Evolutionary conservation across 2,113 vertebrate species (phyloP).

Genomic region (Festucalex cinctus): DNA sequence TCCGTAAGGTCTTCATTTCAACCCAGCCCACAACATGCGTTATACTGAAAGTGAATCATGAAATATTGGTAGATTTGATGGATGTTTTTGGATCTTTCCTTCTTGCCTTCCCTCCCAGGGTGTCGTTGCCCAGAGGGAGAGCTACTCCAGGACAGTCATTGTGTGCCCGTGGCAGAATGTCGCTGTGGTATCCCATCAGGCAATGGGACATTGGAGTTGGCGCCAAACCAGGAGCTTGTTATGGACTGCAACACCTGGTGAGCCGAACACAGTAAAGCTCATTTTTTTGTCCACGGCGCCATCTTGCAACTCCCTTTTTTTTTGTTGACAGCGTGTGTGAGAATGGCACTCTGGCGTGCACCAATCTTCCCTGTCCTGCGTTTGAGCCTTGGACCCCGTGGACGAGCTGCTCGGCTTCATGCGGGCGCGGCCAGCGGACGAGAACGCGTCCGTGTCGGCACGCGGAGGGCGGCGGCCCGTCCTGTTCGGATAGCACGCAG

Average conservation of each 20-base stretch:
- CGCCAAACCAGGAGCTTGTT: conserved; percentile 52
- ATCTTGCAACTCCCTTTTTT: background rate
- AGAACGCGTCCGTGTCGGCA: conserved; percentile 72
- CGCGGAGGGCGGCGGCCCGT: conserved; percentile 6
- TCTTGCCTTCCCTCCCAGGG: conserved; percentile 58
- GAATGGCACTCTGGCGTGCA: conserved; percentile 78
- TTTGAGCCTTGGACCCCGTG: conserved; percentile 79
- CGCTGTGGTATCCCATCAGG: conserved; percentile 76
- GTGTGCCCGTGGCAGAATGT: conserved; percentile 74
- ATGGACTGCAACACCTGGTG: conserved; percentile 83
- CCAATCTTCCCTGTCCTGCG: conserved; percentile 60
- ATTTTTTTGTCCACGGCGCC: background rate
- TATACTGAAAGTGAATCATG: too few species aligned
- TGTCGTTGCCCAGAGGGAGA: conserved; percentile 80
- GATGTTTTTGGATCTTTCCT: background rate
- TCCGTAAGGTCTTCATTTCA: background rate
- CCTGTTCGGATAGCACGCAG: conserved; percentile 64
- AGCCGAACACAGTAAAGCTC: conserved; percentile 10
- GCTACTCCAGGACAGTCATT: conserved; percentile 77
- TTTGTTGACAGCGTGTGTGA: conserved; percentile 72
- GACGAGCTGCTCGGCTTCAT: conserved; percentile 77
- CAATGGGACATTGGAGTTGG: conserved; percentile 72
- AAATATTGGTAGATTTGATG: too few species aligned
- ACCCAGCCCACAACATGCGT: background rate
- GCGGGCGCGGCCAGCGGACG: conserved; percentile 68